Evolutionary conservation across 2,888 invertebrate genomes (phyloP), one percentile per base, ranked within the genome.

Genomic region (Eupeodes latifasciatus): DNA sequence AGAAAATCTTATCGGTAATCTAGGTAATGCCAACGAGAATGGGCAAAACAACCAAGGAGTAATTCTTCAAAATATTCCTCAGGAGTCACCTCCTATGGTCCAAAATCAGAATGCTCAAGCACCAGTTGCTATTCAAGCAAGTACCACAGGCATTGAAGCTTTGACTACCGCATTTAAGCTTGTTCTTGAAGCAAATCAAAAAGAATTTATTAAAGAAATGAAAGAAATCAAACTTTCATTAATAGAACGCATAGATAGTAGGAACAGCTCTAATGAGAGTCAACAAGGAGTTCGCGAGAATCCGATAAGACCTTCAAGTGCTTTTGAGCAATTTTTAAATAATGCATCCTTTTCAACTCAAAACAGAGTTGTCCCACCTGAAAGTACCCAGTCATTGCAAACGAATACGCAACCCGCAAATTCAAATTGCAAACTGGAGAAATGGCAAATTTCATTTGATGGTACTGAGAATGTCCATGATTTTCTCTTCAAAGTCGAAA

Each of bases 401-500:
- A 36, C 36, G 5, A 36, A 7, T 2, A 36, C 36, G 19, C 19
- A 36, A 36, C 36, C 36, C 36, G 36, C 36, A 36, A 36, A 36
- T 7, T 7, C 36, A 5, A 36, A 36, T 7, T 36, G 36, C 36
- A 36, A 36, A 7, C 5, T 36, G 5, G 36, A 62, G 40, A 62
- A 62, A 16, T 62, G 62, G 62, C 36, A 62, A 16, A 62, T 62
- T 40, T 40, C 40, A 2, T 62, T 62, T 16, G 44, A 62, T 44
- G 62, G 62, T 0, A 40, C 44, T 5, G 53, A 49, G 10, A 16
- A 64, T 12, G 40, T 62, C 9, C 44, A 62, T 59, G 72, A 72
- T 16, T 74, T 74, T 61, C 11, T 47, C 34, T 61, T 72, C 19
- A 74, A 74, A 10, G 51, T 74, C 12, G 74, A 74, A 34, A 74